Evolutionary conservation across 2,113 vertebrate species (phyloP).

Genomic region (Alouatta palliata): DNA sequence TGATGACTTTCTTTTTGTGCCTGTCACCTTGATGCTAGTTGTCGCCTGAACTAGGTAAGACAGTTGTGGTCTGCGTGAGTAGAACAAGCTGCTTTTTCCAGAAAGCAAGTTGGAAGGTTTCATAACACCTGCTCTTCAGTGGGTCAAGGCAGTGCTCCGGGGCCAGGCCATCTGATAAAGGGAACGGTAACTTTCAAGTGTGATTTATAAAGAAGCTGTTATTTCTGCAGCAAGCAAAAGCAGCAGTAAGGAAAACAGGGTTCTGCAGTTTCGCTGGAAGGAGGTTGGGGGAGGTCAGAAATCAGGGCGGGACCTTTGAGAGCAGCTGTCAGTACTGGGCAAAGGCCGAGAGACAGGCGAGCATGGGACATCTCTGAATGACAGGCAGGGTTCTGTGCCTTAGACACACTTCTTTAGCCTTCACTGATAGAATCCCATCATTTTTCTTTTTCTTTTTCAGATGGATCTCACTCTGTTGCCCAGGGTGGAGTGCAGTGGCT

Average conservation of each 20-base stretch:
- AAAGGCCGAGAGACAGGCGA: not conserved
- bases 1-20: not conserved
- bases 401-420: rapidly evolving
- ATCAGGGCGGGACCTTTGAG: not conserved
- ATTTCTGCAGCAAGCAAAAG: not conserved
- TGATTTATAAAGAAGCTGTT: not conserved
- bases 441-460: not conserved
- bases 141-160: not conserved
- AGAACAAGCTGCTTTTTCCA: not conserved
- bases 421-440: rapidly evolving
- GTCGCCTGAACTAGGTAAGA: rapidly evolving
- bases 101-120: not conserved
- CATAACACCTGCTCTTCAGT: rapidly evolving
- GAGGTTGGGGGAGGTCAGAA: not conserved
- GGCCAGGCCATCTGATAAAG: not conserved
- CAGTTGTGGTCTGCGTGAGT: not conserved
- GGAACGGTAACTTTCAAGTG: not conserved
- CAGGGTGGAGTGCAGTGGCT: too few species aligned
- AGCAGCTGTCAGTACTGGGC: not conserved
- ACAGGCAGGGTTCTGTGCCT: not conserved
- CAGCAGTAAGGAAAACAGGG: not conserved
- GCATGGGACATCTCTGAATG: not conserved
- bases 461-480: too few species aligned
- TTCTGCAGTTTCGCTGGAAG: not conserved
- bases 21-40: not conserved